These are phyloP conservation scores for Pseudococcus jackbeardsleyi DNA, from an alignment of 2,888 invertebrate species.

Conservation along the genomic window DNA sequence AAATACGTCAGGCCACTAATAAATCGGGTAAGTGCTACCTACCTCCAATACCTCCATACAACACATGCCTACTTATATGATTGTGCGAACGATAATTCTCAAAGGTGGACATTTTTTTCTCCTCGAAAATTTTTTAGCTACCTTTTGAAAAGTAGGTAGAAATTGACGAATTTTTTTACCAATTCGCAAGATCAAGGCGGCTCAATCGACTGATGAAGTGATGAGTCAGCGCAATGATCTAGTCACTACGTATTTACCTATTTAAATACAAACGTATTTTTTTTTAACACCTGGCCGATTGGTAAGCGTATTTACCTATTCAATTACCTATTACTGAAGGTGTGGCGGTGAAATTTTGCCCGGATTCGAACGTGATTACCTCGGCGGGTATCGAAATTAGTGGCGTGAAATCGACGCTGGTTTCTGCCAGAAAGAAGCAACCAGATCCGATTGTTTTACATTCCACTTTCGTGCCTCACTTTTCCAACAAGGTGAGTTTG, in stretches of 20 bases:
- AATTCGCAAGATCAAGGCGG: no score
- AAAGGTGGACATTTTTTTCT: no score
- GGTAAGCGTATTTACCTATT: no score
- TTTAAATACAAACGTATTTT: no score
- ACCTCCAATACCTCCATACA: neutral
- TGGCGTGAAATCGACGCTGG: constrained; percentile 90
- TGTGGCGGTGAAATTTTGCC: constrained; percentile 75
- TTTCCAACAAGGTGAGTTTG: constrained; percentile 70
- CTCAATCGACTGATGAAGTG: no score
- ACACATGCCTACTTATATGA: neutral
- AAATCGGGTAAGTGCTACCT: neutral
- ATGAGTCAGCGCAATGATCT: no score
- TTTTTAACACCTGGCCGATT: no score
- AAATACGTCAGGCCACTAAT: neutral
- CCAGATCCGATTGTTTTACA: constrained; percentile 85
- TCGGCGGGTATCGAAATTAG: constrained; percentile 89
- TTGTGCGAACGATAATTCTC: no score
- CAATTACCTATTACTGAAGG: neutral
- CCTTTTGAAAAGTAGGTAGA: no score
- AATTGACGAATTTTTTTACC: no score
- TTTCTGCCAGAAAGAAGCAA: constrained; percentile 87
- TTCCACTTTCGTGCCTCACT: constrained; percentile 85
- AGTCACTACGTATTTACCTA: no score
- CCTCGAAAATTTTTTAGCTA: no score
- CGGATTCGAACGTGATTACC: constrained; percentile 79